phyloP scores from a whole-genome alignment of 2,797 vertebrate genomes.

The Bradypodion pumilum region DNA sequence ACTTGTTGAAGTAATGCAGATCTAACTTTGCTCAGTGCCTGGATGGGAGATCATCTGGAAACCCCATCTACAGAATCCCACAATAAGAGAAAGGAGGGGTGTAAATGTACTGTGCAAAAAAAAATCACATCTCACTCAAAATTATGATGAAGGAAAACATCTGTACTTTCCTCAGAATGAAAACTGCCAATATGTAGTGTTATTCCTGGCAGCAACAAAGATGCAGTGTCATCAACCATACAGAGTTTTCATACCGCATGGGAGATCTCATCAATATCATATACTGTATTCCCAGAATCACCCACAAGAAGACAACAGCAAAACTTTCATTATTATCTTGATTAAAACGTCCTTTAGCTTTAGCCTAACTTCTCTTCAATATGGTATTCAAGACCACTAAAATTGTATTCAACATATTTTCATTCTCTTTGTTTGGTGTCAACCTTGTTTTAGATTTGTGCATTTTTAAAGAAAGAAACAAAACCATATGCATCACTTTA shows the following conservation, averaged over 20 bases:
- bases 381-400: neutral
- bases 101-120: neutral
- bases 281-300: neutral
- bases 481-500: conserved; percentile 42
- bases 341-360: neutral
- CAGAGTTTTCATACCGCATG: neutral
- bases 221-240: too few relatives aligned
- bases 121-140: neutral
- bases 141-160: too few relatives aligned
- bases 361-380: neutral
- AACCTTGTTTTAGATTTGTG: neutral
- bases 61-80: neutral
- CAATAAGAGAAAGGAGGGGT: neutral
- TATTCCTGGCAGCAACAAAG: too few relatives aligned
- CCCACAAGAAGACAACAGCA: neutral
- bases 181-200: too few relatives aligned
- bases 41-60: neutral
- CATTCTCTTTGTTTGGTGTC: neutral
- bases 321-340: neutral
- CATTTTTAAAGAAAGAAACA: neutral
- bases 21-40: neutral
- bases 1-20: neutral
- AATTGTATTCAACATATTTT: neutral
- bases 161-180: too few relatives aligned
- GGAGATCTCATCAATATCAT: neutral